Evolutionary conservation across 2,797 vertebrate genomes (phyloP), one percentile per base, ranked within the genome.

Genomic region (Amblyraja radiata): DNA sequence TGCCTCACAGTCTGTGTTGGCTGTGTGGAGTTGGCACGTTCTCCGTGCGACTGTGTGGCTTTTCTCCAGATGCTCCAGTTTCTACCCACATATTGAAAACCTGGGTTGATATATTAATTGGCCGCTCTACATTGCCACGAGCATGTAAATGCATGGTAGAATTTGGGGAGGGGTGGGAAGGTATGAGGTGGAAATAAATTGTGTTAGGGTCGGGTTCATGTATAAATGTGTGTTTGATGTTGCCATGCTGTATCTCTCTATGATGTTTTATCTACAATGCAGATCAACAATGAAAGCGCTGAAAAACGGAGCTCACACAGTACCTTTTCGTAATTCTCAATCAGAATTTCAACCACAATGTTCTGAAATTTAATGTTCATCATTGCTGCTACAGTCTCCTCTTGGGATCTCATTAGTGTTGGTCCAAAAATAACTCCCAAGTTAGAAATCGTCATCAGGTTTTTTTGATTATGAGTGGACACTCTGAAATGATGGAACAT

Each of bases 361-460:
- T 99, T 99, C 96, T 99, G 99, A 96, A 99, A 99, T 95, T 99
- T 99, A 95, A 99, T 99, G 95, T 99, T 99, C 98, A 99, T 99
- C 98, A 99, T 99, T 94, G 99, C 99, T 1, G 99, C 99, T 94
- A 99, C 99, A 0, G 99, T 99, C 96, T 99, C 99, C 92, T 99
- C 98, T 95, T 99, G 99, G 0, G 98, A 98, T 95, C 99, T 97
- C 99, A 99, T 99, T 93, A 99, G 94, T 0, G 98, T 99, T 65
- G 99, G 99, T 88, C 99, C 99, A 83, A 99, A 99, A 94, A 99
- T 99, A 96, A 99, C 99, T 14, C 98, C 99, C 93, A 99, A 97
- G 96, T 99, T 99, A 93, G 99, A 99, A 93, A 99, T 96, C 0
- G 98, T 99, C 99, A 99, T 99, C 95, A 99, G 95, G 95, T 99